Base-by-base conservation (phyloP, 2,888 invertebrate genomes). In the Carabus problematicus region DNA sequence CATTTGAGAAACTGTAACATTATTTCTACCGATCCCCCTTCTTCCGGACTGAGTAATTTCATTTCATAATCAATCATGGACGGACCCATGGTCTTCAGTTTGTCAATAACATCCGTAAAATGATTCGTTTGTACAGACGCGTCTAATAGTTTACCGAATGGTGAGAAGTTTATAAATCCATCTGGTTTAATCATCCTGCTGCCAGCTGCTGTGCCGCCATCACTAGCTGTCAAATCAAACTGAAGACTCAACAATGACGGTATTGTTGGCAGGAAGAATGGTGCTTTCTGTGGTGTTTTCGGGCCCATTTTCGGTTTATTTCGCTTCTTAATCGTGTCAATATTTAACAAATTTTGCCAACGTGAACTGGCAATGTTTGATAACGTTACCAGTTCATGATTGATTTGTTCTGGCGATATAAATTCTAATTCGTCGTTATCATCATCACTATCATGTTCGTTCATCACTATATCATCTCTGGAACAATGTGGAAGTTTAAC, bases 211-310 rank as follows among this genome's bases (percentile, higher is more conserved):
- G 29, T 29, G 9, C 56, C 64, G 12, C 79, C 78, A 1, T 81
- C 75, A 9, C 78, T 79, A 39, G 83, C 82, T 0, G 82, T 80
- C 1, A 92, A 79, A 78, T 93, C 93, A 80, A 98, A 98, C 78
- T 91, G 89, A 6, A 94, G 82, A 74, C 93, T 89, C 29, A 29
- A 29, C 14, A 96, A 83, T 0, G 93, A 91, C 0, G 94, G 88
- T 67, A 97, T 86, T 0, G 97, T 97, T 0, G 98, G 97, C 61
- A 98, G 83, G 80, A 99, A 98, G 84, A 99, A 99, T 0, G 98
- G 98, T 0, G 97, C 98, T 0, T 91, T 88, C 81, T 94, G 94
- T 0, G 94, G 91, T 1, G 87, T 87, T 76, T 94, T 94, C 0
- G 92, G 87, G 0, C 93, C 88, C 60, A 91, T 90, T 80, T 90